These are phyloP conservation scores for Sylvilagus floridanus DNA, from an alignment of 2,797 vertebrate species.

Conservation along the genomic window DNA sequence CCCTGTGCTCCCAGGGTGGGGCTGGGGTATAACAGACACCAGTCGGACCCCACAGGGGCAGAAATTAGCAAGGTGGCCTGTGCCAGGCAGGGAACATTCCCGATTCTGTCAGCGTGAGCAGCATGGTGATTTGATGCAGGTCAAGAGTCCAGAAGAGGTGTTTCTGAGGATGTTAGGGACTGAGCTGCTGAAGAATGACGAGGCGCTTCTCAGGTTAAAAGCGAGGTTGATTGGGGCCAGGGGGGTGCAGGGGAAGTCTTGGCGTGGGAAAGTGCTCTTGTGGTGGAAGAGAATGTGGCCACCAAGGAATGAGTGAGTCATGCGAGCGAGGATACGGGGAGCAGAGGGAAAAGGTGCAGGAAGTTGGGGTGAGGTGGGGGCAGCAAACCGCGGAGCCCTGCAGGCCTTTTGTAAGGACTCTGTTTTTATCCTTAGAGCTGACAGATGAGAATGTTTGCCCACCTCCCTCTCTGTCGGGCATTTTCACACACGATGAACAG, in stretches of 20 bases:
- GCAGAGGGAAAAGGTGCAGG: not conserved
- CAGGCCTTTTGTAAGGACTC: not conserved
- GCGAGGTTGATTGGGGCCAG: not conserved
- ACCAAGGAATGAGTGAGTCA: not conserved
- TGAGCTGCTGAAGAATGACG: not conserved
- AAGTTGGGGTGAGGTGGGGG: not conserved
- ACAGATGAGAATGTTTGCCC: not conserved
- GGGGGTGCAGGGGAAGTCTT: not conserved
- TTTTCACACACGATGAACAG: not conserved
- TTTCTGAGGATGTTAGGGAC: not conserved
- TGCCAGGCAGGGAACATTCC: not conserved
- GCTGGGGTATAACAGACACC: not conserved
- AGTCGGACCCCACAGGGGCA: not conserved
- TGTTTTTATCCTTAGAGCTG: not conserved
- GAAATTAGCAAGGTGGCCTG: not conserved
- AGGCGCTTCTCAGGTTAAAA: not conserved
- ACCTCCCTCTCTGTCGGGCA: not conserved
- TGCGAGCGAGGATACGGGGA: not conserved
- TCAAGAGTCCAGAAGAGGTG: not conserved
- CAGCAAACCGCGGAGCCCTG: not conserved
- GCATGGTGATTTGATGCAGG: not conserved
- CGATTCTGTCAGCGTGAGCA: not conserved
- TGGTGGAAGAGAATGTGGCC: not conserved
- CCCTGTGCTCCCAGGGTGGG: not conserved
- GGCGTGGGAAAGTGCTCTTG: not conserved